Conservation (phyloP, 2,113 vertebrate species). For the Anser cygnoides region DNA sequence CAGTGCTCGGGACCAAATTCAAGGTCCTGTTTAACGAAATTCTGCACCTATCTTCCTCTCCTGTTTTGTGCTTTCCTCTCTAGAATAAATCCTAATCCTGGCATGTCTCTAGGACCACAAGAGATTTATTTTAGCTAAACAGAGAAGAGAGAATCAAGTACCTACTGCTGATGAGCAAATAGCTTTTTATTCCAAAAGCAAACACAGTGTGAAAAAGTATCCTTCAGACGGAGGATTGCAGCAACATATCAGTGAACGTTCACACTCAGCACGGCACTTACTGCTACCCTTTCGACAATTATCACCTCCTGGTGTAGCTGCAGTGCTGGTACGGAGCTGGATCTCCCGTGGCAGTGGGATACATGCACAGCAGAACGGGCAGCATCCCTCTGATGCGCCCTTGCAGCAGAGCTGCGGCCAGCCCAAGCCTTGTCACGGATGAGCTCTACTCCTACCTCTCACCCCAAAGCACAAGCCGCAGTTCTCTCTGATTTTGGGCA, state of each 20-base stretch:
- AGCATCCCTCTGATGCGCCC: fast-evolving
- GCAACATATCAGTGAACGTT: background rate
- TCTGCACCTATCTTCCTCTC: background rate
- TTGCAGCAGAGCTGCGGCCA: background rate
- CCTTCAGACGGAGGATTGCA: fast-evolving
- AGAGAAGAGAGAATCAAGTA: background rate
- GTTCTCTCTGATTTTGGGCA: background rate
- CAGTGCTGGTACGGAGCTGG: background rate
- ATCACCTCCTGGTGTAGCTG: background rate
- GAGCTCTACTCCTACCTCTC: background rate
- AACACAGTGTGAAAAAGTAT: background rate
- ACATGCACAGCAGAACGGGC: background rate
- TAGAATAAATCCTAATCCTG: background rate
- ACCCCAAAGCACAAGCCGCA: background rate
- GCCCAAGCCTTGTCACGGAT: background rate
- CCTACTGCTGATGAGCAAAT: background rate
- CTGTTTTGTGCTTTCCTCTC: background rate
- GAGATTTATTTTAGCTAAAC: background rate
- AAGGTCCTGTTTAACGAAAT: background rate
- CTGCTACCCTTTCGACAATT: background rate
- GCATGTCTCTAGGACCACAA: background rate
- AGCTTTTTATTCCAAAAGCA: background rate
- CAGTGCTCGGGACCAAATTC: background rate
- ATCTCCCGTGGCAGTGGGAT: background rate
- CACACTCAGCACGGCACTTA: conserved; percentile 3